These are phyloP conservation scores for Ditula angustiorana DNA, from an alignment of 2,888 invertebrate species.

Conservation along the genomic window DNA sequence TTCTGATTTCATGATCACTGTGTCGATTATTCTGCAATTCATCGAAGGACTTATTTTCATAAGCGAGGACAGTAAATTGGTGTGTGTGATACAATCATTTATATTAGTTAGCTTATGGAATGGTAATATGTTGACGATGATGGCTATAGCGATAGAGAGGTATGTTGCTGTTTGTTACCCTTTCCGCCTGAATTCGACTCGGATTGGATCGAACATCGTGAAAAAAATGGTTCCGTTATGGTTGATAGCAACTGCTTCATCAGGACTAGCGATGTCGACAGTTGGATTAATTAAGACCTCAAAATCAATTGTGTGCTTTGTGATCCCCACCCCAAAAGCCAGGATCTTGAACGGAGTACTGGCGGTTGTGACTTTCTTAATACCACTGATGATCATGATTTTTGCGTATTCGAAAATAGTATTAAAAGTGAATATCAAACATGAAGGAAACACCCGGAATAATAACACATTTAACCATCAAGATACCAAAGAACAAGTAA, in stretches of 20 bases:
- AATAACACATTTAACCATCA: constrained; percentile 46
- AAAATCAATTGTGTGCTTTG: constrained; percentile 43
- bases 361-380: constrained; percentile 45
- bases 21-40: not conserved
- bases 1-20: not conserved
- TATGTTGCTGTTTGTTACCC: constrained; percentile 52
- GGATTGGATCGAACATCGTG: constrained; percentile 43
- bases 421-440: constrained; percentile 47
- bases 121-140: constrained; percentile 49
- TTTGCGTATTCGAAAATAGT: constrained; percentile 50
- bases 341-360: constrained; percentile 41
- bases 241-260: constrained; percentile 47
- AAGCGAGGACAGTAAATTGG: not conserved
- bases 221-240: constrained; percentile 48
- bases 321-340: constrained; percentile 19
- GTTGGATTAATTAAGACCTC: constrained; percentile 45
- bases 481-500: constrained; percentile 47
- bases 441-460: constrained; percentile 40
- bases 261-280: constrained; percentile 44
- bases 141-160: constrained; percentile 49
- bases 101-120: constrained; percentile 47
- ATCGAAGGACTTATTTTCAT: constrained; percentile 46
- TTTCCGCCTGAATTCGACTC: constrained; percentile 38
- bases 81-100: constrained; percentile 19
- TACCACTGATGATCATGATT: constrained; percentile 48